These are phyloP conservation scores for Heliconius charithonia DNA, from an alignment of 2,888 invertebrate species.

Conservation along the genomic window DNA sequence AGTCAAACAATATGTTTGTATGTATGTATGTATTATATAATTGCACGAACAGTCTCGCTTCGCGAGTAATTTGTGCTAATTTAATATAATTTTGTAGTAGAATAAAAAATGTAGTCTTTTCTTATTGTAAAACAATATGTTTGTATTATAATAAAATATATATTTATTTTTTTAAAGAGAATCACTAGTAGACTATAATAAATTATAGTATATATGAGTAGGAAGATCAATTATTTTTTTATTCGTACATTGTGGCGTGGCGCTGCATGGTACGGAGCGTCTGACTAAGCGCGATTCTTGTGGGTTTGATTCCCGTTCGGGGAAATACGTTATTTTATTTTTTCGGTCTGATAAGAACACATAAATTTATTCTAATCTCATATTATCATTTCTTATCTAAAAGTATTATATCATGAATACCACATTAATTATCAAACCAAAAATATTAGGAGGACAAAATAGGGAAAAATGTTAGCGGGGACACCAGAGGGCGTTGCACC, in stretches of 20 bases:
- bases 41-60: constrained; percentile 19
- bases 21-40: constrained; percentile 26
- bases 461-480: constrained; percentile 74
- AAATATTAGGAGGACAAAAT: constrained; percentile 64
- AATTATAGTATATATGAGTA: too few species aligned
- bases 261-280: neutral
- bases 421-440: constrained; percentile 59
- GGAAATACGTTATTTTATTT: too few species aligned
- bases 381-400: neutral
- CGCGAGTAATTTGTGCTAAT: constrained; percentile 7
- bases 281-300: neutral
- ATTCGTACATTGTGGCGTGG: neutral
- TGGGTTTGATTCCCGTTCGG: too few species aligned
- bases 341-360: too few species aligned
- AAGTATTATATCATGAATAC: neutral
- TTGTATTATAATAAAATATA: neutral
- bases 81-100: constrained; percentile 9
- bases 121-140: neutral
- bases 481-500: constrained; percentile 78
- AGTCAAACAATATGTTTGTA: constrained; percentile 13
- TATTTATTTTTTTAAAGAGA: neutral
- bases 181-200: too few species aligned
- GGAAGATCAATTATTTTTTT: neutral
- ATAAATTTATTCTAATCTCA: neutral
- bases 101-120: neutral